Evolutionary conservation across 1,140 invertebrate species (phyloP).

Genomic region (Drosophila suzukii): DNA sequence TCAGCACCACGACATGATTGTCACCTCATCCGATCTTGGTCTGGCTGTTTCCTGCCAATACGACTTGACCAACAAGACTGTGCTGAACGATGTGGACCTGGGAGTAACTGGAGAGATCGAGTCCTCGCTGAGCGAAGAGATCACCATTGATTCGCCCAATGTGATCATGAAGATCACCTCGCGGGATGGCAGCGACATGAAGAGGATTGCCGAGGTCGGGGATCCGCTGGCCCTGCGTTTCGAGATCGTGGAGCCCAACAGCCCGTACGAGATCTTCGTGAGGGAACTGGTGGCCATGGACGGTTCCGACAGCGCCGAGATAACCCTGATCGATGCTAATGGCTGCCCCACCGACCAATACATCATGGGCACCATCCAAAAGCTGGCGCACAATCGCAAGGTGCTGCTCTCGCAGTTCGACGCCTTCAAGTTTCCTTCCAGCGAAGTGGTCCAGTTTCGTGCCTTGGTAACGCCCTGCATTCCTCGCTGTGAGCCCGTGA

Average conservation of each 20-base stretch:
- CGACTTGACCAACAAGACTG: slow-evolving; percentile 96
- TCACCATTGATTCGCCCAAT: slow-evolving; percentile 95
- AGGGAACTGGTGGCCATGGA: slow-evolving; percentile 97
- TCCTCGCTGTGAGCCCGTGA: slow-evolving; percentile 95
- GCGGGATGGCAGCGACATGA: slow-evolving; percentile 89
- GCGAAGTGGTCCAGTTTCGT: slow-evolving; percentile 96
- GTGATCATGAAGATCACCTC: slow-evolving; percentile 97
- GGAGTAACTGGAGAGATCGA: slow-evolving; percentile 94
- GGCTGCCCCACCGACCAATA: slow-evolving; percentile 96
- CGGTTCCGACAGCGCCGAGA: slow-evolving; percentile 95
- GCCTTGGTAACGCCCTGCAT: slow-evolving; percentile 96
- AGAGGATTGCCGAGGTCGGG: slow-evolving; percentile 93
- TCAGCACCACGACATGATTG: slow-evolving; percentile 97
- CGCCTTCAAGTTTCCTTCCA: slow-evolving; percentile 98
- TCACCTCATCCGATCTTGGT: slow-evolving; percentile 96
- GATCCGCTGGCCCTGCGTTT: slow-evolving; percentile 95
- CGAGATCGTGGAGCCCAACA: slow-evolving; percentile 95
- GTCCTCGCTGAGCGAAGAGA: slow-evolving; percentile 91
- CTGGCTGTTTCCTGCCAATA: slow-evolving; percentile 97
- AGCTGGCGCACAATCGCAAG: slow-evolving; percentile 90
- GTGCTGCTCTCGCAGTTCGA: slow-evolving; percentile 95
- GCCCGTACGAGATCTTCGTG: slow-evolving; percentile 97
- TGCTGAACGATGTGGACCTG: slow-evolving; percentile 95
- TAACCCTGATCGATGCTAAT: slow-evolving; percentile 94
- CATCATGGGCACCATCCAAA: slow-evolving; percentile 96